These are phyloP conservation scores for Cottus gobio DNA, from an alignment of 2,113 vertebrate species.

Conservation along the genomic window DNA sequence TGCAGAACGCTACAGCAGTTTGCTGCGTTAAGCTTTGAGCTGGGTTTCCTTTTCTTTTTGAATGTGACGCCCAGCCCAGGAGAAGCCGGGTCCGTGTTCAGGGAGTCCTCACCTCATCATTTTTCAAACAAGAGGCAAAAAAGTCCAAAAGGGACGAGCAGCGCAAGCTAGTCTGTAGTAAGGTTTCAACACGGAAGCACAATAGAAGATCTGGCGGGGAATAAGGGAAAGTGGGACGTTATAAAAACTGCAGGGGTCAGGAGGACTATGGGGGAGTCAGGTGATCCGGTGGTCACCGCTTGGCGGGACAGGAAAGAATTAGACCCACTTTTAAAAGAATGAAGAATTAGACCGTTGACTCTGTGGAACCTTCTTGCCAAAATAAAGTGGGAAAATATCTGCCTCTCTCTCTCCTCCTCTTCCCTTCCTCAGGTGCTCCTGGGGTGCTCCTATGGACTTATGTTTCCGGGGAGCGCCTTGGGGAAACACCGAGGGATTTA, in stretches of 20 bases:
- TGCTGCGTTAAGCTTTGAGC: neutral
- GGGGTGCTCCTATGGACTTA: too few relatives aligned
- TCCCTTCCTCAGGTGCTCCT: too few relatives aligned
- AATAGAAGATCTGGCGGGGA: neutral
- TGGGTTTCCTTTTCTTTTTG: neutral
- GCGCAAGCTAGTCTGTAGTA: neutral
- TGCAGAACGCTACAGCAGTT: neutral
- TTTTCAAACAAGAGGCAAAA: neutral
- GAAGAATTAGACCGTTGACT: neutral
- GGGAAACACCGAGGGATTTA: too few relatives aligned
- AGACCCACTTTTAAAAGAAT: neutral
- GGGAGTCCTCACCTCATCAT: neutral
- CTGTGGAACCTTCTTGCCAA: neutral
- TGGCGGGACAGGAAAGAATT: too few relatives aligned
- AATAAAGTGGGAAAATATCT: neutral
- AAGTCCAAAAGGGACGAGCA: neutral
- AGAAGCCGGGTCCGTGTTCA: neutral
- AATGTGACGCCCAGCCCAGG: neutral
- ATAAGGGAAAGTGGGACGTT: neutral
- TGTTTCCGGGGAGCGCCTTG: too few relatives aligned
- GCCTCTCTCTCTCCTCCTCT: too few relatives aligned
- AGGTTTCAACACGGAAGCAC: neutral
- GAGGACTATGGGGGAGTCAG: neutral
- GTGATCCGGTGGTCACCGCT: too few relatives aligned
- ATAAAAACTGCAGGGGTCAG: neutral